A percentile compares a stretch with the other conserved stretches of the same genome.
Conservation (phyloP, 30 jellyfish, hydroid and myxozoan species). For the Haliclystus octoradiatus region DNA sequence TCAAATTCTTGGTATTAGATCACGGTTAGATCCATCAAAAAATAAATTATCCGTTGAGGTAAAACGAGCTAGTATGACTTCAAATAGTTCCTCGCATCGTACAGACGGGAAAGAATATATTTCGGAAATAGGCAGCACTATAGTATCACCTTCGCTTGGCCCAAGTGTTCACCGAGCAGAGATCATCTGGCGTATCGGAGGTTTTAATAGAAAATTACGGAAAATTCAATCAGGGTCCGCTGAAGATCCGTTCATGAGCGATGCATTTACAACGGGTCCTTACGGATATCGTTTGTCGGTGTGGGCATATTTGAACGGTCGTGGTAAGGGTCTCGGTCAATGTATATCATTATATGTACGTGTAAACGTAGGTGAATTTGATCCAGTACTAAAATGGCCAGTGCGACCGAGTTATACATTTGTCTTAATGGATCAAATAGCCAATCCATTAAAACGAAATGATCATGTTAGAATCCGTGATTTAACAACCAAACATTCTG, state of each 20-base stretch:
- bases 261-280: conserved; percentile 90
- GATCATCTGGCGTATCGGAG: conserved; percentile 77
- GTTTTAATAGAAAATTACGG: conserved; percentile 73
- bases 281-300: conserved; percentile 88
- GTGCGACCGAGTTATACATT: conserved; percentile 85
- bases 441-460: conserved; percentile 56
- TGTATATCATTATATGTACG: conserved; percentile 74
- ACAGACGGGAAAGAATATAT: no score
- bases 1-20: conserved; percentile 76
- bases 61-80: no score
- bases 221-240: conserved; percentile 84
- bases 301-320: conserved; percentile 93
- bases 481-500: conserved; percentile 67
- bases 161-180: no score
- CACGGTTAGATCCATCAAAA: conserved; percentile 33
- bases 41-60: no score
- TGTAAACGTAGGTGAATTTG: conserved; percentile 84
- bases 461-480: conserved; percentile 88
- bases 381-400: conserved; percentile 94
- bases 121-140: no score
- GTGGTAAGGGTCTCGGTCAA: conserved; percentile 88
- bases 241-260: conserved; percentile 93
- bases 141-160: no score
- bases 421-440: conserved; percentile 64
- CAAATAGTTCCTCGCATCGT: no score